phyloP scores from a whole-genome alignment of 1,140 invertebrate genomes.

The Procambarus clarkii region DNA sequence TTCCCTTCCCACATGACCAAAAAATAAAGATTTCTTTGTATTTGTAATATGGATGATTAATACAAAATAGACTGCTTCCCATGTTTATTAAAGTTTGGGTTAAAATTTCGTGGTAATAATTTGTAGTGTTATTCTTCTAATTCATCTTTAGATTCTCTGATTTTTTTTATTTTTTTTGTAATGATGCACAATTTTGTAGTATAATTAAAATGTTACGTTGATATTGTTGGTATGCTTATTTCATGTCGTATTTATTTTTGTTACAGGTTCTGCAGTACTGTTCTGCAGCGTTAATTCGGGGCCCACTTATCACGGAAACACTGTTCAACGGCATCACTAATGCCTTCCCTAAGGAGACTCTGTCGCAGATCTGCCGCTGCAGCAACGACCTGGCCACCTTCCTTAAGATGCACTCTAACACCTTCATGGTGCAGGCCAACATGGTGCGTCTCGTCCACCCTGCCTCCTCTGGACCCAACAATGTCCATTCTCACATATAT shows the following conservation, averaged over 20 bases:
- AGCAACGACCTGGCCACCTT: conserved; percentile 90
- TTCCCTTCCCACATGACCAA: too few species aligned
- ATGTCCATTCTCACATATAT: conserved; percentile 76
- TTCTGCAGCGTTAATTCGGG: conserved; percentile 59
- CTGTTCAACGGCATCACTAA: conserved; percentile 67
- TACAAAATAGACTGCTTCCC: too few species aligned
- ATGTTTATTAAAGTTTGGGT: too few species aligned
- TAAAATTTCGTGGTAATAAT: too few species aligned
- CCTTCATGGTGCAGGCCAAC: conserved; percentile 88
- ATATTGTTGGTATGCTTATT: neutral
- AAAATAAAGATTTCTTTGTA: too few species aligned
- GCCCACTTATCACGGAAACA: conserved; percentile 66
- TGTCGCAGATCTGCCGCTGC: conserved; percentile 90
- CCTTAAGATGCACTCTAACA: conserved; percentile 91
- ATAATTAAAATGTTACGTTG: too few species aligned
- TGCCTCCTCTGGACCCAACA: conserved; percentile 31
- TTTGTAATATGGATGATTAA: too few species aligned
- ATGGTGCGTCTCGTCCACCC: conserved; percentile 83
- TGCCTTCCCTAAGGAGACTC: conserved; percentile 75
- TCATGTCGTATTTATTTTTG: conserved; percentile 77
- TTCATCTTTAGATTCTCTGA: neutral
- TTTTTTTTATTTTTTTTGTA: neutral
- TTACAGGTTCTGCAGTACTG: conserved; percentile 79
- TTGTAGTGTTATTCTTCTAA: too few species aligned
- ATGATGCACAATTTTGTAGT: neutral